Evolutionary conservation across 2,113 vertebrate species (phyloP).

Genomic region (Oophaga pumilio): DNA sequence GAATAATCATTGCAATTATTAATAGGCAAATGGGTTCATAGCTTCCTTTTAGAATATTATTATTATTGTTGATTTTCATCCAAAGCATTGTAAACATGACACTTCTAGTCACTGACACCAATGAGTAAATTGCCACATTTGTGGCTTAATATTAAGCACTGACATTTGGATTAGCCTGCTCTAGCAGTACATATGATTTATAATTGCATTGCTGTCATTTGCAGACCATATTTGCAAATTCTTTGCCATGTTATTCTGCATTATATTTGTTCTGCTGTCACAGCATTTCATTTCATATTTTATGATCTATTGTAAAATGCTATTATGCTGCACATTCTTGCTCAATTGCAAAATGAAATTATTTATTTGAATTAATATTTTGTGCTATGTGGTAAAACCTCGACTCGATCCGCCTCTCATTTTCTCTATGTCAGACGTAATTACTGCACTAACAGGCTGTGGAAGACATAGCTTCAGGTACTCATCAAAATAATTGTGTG

Average conservation of each 20-base stretch:
- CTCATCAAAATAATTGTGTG: not conserved
- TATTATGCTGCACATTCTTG: not conserved
- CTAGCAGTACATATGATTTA: slow-evolving; percentile 22
- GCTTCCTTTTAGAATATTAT: too few species aligned
- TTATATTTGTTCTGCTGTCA: not conserved
- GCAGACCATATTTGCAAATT: not conserved
- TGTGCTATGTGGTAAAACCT: not conserved
- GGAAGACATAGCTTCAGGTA: not conserved
- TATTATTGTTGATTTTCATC: too few species aligned
- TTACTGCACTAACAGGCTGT: not conserved
- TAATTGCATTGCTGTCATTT: slow-evolving; percentile 27
- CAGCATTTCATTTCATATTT: not conserved
- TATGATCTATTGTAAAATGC: slow-evolving; percentile 4
- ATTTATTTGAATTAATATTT: not conserved
- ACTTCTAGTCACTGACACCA: not conserved
- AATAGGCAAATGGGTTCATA: too few species aligned
- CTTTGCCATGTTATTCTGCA: not conserved
- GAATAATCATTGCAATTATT: too few species aligned
- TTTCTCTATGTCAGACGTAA: not conserved
- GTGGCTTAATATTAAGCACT: not conserved
- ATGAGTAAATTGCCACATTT: not conserved
- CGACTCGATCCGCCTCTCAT: not conserved
- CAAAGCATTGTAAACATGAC: not conserved
- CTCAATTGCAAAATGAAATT: not conserved
- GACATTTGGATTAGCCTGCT: not conserved